Percentiles rank a stretch among this genome's conserved stretches.
phyloP scores from a whole-genome alignment of 2,113 vertebrate genomes.

The Amblyornis subalaris region DNA sequence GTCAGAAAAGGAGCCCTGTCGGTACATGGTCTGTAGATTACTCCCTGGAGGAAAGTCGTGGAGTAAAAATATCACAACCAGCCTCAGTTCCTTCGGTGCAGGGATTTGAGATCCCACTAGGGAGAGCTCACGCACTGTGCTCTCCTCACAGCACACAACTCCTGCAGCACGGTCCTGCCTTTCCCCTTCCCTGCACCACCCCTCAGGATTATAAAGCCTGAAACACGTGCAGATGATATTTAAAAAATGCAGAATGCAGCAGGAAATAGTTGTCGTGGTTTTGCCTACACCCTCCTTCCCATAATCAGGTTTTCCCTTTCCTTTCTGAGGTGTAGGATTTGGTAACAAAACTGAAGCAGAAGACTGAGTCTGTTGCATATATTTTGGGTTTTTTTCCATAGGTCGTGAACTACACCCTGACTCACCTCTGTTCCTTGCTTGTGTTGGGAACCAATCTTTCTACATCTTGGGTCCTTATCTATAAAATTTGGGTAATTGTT shows the following conservation, averaged over 20 bases:
- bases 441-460: neutral
- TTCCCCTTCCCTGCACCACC: neutral
- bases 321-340: neutral
- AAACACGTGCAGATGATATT: neutral
- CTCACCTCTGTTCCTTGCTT: neutral
- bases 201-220: neutral
- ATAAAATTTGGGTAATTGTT: neutral
- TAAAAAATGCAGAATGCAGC: neutral
- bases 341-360: neutral
- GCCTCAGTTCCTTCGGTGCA: neutral
- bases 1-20: neutral
- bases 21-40: no score
- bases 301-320: neutral
- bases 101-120: neutral
- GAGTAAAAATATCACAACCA: rapidly evolving
- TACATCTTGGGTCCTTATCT: neutral
- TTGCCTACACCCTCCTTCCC: neutral
- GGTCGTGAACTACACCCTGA: neutral
- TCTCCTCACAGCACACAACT: neutral
- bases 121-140: neutral
- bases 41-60: rapidly evolving
- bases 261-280: neutral
- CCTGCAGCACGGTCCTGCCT: neutral
- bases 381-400: neutral
- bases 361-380: neutral